Percentiles rank a stretch among this genome's conserved stretches.
Evolutionary conservation across 1,140 invertebrate species (phyloP).

Genomic region (Metaphire vulgaris): DNA sequence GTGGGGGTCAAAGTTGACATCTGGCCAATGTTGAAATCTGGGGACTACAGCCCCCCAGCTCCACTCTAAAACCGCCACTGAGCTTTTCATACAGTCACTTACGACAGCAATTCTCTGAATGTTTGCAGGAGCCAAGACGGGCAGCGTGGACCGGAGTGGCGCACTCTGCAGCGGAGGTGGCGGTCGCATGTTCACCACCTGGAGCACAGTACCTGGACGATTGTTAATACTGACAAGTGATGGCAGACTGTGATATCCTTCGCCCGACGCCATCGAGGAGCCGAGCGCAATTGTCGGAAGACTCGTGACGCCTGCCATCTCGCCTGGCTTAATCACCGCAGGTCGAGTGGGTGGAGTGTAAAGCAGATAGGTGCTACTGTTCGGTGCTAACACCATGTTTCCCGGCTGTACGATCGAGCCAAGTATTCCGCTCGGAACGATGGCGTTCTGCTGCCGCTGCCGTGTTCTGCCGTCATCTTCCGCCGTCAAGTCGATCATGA

Average conservation of each 20-base stretch:
- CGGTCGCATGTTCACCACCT: conserved; percentile 12
- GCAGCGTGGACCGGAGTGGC: conserved; percentile 3
- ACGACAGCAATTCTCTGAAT: no score
- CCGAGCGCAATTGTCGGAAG: neutral
- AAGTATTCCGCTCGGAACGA: neutral
- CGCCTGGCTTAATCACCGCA: neutral
- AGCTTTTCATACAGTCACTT: no score
- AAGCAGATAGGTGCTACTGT: neutral
- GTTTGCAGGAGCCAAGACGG: no score
- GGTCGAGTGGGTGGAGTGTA: neutral
- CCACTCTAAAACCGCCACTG: no score
- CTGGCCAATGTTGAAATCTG: no score
- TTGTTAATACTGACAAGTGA: neutral
- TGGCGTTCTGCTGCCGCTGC: neutral
- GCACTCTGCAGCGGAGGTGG: conserved; percentile 23
- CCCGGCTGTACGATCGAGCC: neutral
- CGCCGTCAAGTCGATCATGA: neutral
- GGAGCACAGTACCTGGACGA: neutral
- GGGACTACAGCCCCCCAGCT: no score
- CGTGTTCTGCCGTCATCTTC: neutral
- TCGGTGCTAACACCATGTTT: neutral
- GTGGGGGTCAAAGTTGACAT: no score
- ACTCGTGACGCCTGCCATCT: neutral
- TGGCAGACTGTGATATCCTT: neutral
- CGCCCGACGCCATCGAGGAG: neutral